Base-by-base conservation (phyloP, 2,113 vertebrate species). In the Chloebia gouldiae region DNA sequence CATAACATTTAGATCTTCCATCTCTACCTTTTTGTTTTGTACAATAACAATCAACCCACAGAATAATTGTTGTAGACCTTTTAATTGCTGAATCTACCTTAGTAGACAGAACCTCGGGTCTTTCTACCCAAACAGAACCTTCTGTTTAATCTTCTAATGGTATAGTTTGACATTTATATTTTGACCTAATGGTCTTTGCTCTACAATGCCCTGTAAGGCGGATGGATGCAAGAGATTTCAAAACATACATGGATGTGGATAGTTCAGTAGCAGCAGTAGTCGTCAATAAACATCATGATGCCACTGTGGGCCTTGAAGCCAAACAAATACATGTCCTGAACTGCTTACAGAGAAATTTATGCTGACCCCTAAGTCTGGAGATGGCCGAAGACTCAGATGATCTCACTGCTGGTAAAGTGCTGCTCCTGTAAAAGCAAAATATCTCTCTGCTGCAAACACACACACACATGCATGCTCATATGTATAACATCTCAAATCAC, bases 401-500 rank as follows among this genome's bases (percentile, higher is more conserved):
- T 89, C 65, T 73, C 20, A 73, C 66, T 95, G 88, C 84, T 95
- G 65, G 31, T 96, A 50, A 72, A 95, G 33, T 69, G 54, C 73
- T 94, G 71, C 92, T 97, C 87, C 95, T 96, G 75, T 92, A 65
- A 91, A 83, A 87, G 40, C 11, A 79, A 91, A 89, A 81, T 79
- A 56, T 53, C 35, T 3, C 50, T 54, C 33, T 5, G 2, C 23
- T 7, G n/a, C 79, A 78, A 54, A 59, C 31, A 56, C 77, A 39
- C 40, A 63, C 83, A 71, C 93, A 57, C 31, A 50, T 33, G 21
- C 69, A 90, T 14, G 15, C 53, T 72, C 44, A 92, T 64, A 91
- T 66, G 86, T 75, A 92, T 64, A 95, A 96, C 76, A 87, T 94
- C 85, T 92, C 88, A 95, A 78, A 97, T 95, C 89, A 8, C 94